Conservation (phyloP, 2,888 invertebrate genomes). For the Omphaloscelis lunosa region DNA sequence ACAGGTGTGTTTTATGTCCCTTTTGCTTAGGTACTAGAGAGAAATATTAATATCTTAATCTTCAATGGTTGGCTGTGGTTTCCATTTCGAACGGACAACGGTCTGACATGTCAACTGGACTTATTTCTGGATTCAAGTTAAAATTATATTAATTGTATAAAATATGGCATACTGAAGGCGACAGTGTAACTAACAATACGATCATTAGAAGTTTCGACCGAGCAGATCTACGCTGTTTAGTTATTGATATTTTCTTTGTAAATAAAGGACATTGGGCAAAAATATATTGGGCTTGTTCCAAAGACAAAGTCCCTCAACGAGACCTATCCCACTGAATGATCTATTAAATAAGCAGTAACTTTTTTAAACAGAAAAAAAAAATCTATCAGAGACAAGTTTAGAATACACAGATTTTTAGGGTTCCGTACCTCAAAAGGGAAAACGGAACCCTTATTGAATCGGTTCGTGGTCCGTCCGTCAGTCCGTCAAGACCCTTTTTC, state of each 20-base stretch:
- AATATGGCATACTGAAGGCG: background rate
- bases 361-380: background rate
- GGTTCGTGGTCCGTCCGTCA: too few relatives aligned
- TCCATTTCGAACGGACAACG: constrained; percentile 17
- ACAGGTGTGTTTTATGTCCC: constrained; percentile 48
- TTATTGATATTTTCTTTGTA: background rate
- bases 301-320: background rate
- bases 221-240: background rate
- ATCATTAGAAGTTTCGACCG: background rate
- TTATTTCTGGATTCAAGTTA: constrained; percentile 7
- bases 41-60: constrained; percentile 48
- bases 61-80: constrained; percentile 17
- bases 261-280: background rate
- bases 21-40: constrained; percentile 28
- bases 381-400: background rate
- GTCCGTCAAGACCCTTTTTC: too few relatives aligned
- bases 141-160: constrained; percentile 5
- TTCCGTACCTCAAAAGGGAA: too few relatives aligned
- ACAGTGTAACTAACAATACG: background rate
- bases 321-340: background rate
- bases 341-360: background rate
- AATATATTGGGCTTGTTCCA: background rate
- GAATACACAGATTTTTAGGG: too few relatives aligned
- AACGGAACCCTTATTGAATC: too few relatives aligned
- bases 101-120: constrained; percentile 14